These are phyloP conservation scores for Liparis tanakae DNA, from an alignment of 2,797 vertebrate genomes.

Conservation along the genomic window DNA sequence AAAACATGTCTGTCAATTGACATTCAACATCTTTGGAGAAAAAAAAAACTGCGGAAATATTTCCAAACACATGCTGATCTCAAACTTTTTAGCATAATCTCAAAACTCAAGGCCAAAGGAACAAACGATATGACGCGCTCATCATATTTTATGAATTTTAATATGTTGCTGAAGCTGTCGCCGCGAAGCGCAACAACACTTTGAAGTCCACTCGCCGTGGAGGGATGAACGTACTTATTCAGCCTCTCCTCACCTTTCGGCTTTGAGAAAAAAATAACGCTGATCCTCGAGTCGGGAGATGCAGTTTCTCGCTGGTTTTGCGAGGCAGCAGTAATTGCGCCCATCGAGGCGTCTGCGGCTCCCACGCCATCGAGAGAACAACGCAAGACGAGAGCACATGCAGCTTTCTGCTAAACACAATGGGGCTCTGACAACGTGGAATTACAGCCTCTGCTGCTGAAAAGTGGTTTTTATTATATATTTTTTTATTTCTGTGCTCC, in stretches of 20 bases:
- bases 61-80: conserved; percentile 13
- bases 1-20: background rate
- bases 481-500: conserved; percentile 53
- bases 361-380: conserved; percentile 68
- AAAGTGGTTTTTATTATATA: conserved; percentile 54
- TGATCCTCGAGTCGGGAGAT: conserved; percentile 59
- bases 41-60: conserved; percentile 8
- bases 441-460: conserved; percentile 73
- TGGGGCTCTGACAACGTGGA: conserved; percentile 74
- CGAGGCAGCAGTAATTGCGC: conserved; percentile 68
- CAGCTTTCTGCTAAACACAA: conserved; percentile 68
- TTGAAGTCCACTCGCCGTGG: conserved; percentile 40
- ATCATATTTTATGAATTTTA: conserved; percentile 52
- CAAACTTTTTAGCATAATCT: conserved; percentile 50
- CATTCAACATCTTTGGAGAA: conserved; percentile 10
- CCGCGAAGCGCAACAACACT: conserved; percentile 43
- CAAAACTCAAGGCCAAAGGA: conserved; percentile 65
- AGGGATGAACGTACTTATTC: conserved; percentile 68
- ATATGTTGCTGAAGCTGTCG: conserved; percentile 47
- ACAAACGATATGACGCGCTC: conserved; percentile 58
- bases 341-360: conserved; percentile 59
- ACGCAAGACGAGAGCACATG: conserved; percentile 70
- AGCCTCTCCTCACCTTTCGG: conserved; percentile 60
- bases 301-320: conserved; percentile 46
- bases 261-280: conserved; percentile 54